phyloP scores from a whole-genome alignment of 2,888 invertebrate species.

The Eupithecia centaureata region DNA sequence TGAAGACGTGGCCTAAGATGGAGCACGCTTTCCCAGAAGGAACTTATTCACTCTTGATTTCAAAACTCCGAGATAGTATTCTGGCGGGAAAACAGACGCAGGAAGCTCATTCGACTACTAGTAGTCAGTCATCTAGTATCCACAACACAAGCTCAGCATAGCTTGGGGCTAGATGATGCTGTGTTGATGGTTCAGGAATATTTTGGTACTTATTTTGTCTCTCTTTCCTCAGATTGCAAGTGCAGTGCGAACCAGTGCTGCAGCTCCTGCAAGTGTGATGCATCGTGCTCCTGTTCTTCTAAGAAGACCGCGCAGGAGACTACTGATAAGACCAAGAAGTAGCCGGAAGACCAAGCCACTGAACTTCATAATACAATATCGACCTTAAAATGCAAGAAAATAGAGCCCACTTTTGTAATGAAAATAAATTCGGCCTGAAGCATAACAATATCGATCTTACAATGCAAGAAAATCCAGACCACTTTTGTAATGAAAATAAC shows the following conservation, averaged over 20 bases:
- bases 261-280: conserved; percentile 72
- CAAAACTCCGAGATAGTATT: no score
- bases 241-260: conserved; percentile 73
- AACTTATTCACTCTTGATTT: no score
- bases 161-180: no score
- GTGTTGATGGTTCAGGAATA: no score
- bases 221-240: conserved; percentile 65
- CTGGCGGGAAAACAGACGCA: no score
- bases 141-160: no score
- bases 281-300: conserved; percentile 71
- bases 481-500: background rate
- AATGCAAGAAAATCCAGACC: background rate
- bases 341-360: conserved; percentile 33
- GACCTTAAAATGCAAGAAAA: background rate
- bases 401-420: background rate
- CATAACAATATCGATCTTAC: background rate
- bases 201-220: no score
- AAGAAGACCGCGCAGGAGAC: conserved; percentile 59
- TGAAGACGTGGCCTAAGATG: no score
- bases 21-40: no score
- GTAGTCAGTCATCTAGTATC: no score
- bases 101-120: no score
- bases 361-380: background rate
- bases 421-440: background rate
- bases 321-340: conserved; percentile 63